phyloP scores from a whole-genome alignment of 64 coral and sea anemone genomes.

The Platygyra sinensis region DNA sequence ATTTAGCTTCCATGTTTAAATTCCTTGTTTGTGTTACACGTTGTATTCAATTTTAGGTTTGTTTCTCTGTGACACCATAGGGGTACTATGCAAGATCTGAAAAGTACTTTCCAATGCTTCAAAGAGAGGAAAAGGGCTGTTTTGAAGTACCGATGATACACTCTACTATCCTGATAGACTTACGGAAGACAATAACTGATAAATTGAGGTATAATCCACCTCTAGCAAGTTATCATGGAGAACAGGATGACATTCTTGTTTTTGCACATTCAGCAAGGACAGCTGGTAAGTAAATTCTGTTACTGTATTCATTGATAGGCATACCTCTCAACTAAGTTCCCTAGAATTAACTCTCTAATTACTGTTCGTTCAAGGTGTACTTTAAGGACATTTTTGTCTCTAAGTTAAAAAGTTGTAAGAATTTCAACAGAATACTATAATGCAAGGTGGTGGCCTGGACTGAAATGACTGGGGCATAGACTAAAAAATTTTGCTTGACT shows the following conservation, averaged over 20 bases:
- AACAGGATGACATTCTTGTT: slow-evolving; percentile 88
- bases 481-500: too few relatives aligned
- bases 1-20: too few relatives aligned
- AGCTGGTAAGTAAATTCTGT: slow-evolving; percentile 52
- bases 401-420: too few relatives aligned
- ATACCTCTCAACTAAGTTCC: too few relatives aligned
- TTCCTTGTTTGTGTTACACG: too few relatives aligned
- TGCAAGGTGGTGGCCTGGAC: too few relatives aligned
- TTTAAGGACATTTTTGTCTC: too few relatives aligned
- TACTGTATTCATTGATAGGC: too few relatives aligned
- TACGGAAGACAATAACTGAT: slow-evolving; percentile 56
- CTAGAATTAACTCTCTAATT: too few relatives aligned
- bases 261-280: slow-evolving; percentile 91
- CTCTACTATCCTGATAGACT: slow-evolving; percentile 83
- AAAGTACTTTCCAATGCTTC: slow-evolving; percentile 91
- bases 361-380: too few relatives aligned
- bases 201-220: slow-evolving; percentile 84
- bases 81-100: slow-evolving; percentile 96
- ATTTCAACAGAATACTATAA: too few relatives aligned
- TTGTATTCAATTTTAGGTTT: slow-evolving; percentile 7
- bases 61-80: slow-evolving; percentile 37
- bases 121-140: slow-evolving; percentile 66
- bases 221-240: slow-evolving; percentile 61
- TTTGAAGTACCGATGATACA: slow-evolving; percentile 97
- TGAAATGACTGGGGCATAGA: too few relatives aligned